Evolutionary conservation across 2,797 vertebrate genomes (phyloP).

Genomic region (Sebastes taczanowskii): DNA sequence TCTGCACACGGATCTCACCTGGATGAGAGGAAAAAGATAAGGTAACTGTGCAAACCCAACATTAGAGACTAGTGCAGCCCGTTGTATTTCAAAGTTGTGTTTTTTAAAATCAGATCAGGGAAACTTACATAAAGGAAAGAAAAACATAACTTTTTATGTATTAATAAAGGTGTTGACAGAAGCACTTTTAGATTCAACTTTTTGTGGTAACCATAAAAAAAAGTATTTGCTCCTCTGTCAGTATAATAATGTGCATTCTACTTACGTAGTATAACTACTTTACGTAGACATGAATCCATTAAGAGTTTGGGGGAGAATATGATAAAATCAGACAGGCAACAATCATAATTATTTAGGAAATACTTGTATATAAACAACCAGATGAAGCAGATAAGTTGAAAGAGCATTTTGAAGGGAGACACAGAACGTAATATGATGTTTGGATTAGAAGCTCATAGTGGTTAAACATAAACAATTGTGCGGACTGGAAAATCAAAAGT

Average conservation of each 20-base stretch:
- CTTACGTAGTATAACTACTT: neutral
- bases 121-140: constrained; percentile 9
- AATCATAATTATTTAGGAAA: constrained; percentile 26
- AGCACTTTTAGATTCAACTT: neutral
- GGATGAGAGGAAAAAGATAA: neutral
- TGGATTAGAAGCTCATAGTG: neutral
- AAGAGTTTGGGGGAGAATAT: constrained; percentile 2
- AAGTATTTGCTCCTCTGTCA: neutral
- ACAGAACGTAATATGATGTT: constrained; percentile 1
- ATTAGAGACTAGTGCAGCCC: neutral
- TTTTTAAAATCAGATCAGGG: neutral
- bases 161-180: constrained; percentile 14
- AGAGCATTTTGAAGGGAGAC: neutral
- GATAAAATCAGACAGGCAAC: constrained; percentile 31
- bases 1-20: constrained; percentile 90
- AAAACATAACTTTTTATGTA: constrained; percentile 6
- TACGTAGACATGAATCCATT: constrained; percentile 7
- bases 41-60: neutral
- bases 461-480: constrained; percentile 11
- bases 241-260: neutral
- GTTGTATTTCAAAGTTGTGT: neutral
- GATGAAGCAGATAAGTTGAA: constrained; percentile 22
- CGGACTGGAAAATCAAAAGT: constrained; percentile 16
- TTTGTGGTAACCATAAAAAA: constrained; percentile 4
- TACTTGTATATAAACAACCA: constrained; percentile 29